A percentile compares a stretch with the other conserved stretches of the same genome.
phyloP scores from a whole-genome alignment of 2,888 invertebrate species.

The Erynnis tages region DNA sequence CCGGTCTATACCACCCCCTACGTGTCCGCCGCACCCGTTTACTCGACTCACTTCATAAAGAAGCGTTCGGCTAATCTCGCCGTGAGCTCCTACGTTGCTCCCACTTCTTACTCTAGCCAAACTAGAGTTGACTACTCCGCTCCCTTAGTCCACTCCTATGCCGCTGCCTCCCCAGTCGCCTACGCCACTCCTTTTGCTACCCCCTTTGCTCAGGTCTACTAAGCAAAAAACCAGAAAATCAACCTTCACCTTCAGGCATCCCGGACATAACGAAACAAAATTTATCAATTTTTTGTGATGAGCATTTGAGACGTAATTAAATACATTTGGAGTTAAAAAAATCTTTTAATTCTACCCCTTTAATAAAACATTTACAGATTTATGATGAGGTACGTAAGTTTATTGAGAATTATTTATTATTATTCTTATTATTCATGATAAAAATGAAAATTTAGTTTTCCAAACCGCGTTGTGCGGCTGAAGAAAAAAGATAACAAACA shows the following conservation, averaged over 20 bases:
- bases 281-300: constrained; percentile 1
- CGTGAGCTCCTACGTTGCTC: constrained; percentile 41
- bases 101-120: constrained; percentile 45
- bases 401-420: too few species aligned
- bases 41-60: constrained; percentile 31
- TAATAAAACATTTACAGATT: not conserved
- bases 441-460: too few species aligned
- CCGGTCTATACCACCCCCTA: constrained; percentile 47
- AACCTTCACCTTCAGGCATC: not conserved
- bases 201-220: constrained; percentile 1
- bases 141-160: constrained; percentile 42
- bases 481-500: too few species aligned
- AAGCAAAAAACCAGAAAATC: not conserved
- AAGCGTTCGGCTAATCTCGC: constrained; percentile 36
- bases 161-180: constrained; percentile 14
- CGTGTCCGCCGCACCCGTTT: constrained; percentile 22
- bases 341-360: not conserved
- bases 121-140: constrained; percentile 47
- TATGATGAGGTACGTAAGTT: not conserved
- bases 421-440: too few species aligned
- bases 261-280: not conserved
- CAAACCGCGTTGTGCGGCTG: too few species aligned
- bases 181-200: constrained; percentile 7
- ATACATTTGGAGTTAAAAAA: constrained; percentile 6
- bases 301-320: constrained; percentile 16